Evolutionary conservation across 2,888 invertebrate species (phyloP), one percentile per base, ranked within the genome.

Genomic region (Orthosia cruda): DNA sequence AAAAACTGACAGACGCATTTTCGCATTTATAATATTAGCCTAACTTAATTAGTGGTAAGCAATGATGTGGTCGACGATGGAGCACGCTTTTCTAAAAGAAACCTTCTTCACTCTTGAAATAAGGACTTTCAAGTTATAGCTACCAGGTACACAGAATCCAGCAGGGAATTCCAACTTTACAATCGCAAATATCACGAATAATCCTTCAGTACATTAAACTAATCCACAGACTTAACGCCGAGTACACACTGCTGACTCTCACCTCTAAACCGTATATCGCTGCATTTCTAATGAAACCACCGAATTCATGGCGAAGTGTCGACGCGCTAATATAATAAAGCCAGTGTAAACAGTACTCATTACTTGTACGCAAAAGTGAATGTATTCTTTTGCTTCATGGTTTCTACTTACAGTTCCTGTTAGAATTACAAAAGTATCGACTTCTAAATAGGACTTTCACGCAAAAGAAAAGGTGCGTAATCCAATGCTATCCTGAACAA

Each of bases 321-420:
- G 94, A 93, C 94, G 93, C 92, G 94, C 92, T 96, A 95, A 96
- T 96, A 95, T 95, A 95, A 95, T 95, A 26, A 3, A 26, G 26
- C 26, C 26, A 26, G 26, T 26, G 3, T 26, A 95, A 94, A 95
- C 95, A 94, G 90, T 92, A 92, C 91, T 94, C 9, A 7, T 40
- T 9, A 40, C 9, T 40, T 40, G 40, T 40, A 9, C 7, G 40
- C 40, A 9, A 40, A 40, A 40, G 7, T 40, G 40, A 40, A 40
- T n/a, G n/a, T 40, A 40, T 40, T 40, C 40, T 40, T 40, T 9
- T 40, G 9, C 40, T 40, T 32, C 32, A 32, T 7, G 32, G 32
- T 32, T 32, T 32, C 32, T 32, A 32, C 7, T 32, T 40, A 40
- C 7, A 40, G 40, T 40, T 40, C 40, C 9, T 40, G 40, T 1